phyloP scores from a whole-genome alignment of 2,113 vertebrate genomes.

The Eublepharis macularius region DNA sequence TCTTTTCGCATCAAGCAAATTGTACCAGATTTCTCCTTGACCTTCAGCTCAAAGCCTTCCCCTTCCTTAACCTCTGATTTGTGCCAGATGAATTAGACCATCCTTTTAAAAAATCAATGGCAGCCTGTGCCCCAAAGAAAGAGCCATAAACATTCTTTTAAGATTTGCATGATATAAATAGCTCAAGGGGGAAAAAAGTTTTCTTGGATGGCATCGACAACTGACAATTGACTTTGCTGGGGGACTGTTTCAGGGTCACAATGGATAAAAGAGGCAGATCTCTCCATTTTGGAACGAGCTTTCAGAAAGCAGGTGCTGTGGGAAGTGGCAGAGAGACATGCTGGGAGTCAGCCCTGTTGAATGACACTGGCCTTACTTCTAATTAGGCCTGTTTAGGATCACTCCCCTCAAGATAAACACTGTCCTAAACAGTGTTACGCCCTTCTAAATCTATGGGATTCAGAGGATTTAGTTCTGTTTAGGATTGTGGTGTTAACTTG shows the following conservation, averaged over 20 bases:
- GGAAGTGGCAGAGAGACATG: too few relatives aligned
- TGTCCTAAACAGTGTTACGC: too few relatives aligned
- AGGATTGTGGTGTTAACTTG: too few relatives aligned
- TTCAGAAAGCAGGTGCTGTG: not conserved
- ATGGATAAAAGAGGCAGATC: not conserved
- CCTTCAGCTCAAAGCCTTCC: not conserved
- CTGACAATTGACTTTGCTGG: not conserved
- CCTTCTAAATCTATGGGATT: too few relatives aligned
- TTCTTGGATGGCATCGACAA: not conserved
- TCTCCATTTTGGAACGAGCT: not conserved
- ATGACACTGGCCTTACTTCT: too few relatives aligned
- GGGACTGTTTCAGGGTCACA: not conserved
- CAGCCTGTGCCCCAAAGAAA: not conserved
- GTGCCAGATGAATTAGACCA: not conserved
- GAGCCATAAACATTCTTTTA: not conserved
- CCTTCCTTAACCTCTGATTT: not conserved
- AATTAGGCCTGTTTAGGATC: too few relatives aligned
- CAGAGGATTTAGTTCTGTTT: too few relatives aligned
- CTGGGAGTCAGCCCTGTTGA: too few relatives aligned
- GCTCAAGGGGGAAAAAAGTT: not conserved
- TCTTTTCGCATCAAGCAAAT: not conserved
- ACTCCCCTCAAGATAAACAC: too few relatives aligned
- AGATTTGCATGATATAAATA: not conserved
- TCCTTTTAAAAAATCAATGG: conserved; percentile 12
- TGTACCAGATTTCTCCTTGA: not conserved